Evolutionary conservation across 37 sponge, comb jelly and placozoan species (phyloP).

Genomic region (Halichondria panicea): DNA sequence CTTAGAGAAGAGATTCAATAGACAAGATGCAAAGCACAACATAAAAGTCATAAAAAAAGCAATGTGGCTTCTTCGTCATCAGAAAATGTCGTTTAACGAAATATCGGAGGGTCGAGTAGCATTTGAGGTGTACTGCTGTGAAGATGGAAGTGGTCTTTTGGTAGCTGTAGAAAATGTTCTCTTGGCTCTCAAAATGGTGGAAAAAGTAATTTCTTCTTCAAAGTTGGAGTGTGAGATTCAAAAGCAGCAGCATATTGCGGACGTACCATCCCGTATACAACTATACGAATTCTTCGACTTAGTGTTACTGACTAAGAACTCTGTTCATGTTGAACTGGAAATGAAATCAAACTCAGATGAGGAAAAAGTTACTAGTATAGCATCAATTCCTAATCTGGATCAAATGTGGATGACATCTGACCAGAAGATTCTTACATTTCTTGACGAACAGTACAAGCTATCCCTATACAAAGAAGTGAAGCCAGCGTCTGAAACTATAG

Average conservation of each 20-base stretch:
- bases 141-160: constrained; percentile 47
- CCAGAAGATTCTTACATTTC: constrained; percentile 16
- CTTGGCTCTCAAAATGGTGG: constrained; percentile 43
- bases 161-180: constrained; percentile 15
- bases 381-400: constrained; percentile 26
- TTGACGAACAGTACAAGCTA: constrained; percentile 44
- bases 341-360: not conserved
- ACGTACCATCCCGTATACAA: constrained; percentile 43
- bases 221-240: constrained; percentile 33
- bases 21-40: constrained; percentile 44
- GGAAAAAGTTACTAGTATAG: not conserved
- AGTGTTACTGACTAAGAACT: constrained; percentile 9
- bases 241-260: not conserved
- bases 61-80: constrained; percentile 32
- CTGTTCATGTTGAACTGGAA: constrained; percentile 20
- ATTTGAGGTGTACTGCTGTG: constrained; percentile 40
- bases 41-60: constrained; percentile 32
- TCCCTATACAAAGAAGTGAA: constrained; percentile 17
- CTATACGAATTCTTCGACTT: constrained; percentile 64
- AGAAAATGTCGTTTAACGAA: constrained; percentile 33
- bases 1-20: constrained; percentile 56
- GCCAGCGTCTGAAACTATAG: not conserved
- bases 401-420: constrained; percentile 35
- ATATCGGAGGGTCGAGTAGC: constrained; percentile 39
- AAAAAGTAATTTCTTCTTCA: constrained; percentile 40